Percentiles rank a stretch among this genome's conserved stretches.
Evolutionary conservation across 2,113 vertebrate species (phyloP).

Genomic region (Rhagologus leucostigma): DNA sequence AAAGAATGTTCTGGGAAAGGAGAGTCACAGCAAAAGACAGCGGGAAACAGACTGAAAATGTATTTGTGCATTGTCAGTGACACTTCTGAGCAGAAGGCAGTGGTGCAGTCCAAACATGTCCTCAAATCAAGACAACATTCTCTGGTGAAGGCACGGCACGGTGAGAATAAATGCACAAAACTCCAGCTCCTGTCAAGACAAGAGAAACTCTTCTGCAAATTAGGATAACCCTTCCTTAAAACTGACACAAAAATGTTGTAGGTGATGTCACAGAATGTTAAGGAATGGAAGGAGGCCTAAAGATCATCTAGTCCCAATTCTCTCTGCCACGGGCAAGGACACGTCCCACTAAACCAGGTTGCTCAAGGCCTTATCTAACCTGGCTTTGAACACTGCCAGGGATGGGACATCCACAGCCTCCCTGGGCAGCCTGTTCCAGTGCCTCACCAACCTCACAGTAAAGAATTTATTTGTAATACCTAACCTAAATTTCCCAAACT

Average conservation of each 20-base stretch:
- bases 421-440: background rate
- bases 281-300: background rate
- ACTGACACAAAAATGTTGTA: background rate
- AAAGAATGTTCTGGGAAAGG: background rate
- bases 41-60: rapidly evolving
- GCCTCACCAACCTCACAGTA: background rate
- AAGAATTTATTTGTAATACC: background rate
- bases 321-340: background rate
- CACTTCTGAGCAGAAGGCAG: background rate
- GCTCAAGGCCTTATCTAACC: background rate
- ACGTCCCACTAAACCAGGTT: background rate
- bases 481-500: background rate
- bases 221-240: background rate
- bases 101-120: background rate
- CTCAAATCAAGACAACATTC: background rate
- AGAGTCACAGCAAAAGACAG: background rate
- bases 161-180: background rate
- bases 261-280: background rate
- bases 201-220: background rate
- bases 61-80: background rate
- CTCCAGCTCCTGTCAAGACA: background rate
- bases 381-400: background rate
- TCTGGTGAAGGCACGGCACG: background rate
- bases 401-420: background rate
- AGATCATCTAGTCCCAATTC: too few species aligned